phyloP scores from a whole-genome alignment of 1,140 invertebrate species.

The Lasaia peninsularis region DNA sequence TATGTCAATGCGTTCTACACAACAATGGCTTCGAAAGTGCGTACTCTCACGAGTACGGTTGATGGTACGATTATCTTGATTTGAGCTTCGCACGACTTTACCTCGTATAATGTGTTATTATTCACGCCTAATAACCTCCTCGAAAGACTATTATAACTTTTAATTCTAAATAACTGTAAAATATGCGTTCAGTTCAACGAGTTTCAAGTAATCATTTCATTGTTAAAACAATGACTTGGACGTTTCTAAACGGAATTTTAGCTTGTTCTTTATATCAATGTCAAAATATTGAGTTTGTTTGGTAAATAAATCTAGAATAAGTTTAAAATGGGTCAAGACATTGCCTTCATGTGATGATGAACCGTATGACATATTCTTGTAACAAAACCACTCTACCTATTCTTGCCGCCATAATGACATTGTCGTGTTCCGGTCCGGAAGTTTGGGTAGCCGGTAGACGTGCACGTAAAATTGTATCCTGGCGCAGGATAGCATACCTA shows the following conservation, averaged over 20 bases:
- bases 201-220: neutral
- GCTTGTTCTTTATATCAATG: no score
- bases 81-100: neutral
- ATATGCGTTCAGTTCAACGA: neutral
- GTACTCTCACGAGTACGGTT: slow-evolving; percentile 1
- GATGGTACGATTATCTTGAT: neutral
- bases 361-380: no score
- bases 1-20: neutral
- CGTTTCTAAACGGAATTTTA: neutral
- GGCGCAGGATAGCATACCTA: no score
- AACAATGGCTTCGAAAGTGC: slow-evolving; percentile 4
- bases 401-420: no score
- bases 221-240: neutral
- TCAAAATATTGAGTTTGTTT: no score
- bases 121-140: slow-evolving; percentile 4
- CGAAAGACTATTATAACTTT: slow-evolving; percentile 1
- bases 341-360: no score
- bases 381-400: no score
- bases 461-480: no score
- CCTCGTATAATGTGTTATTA: slow-evolving; percentile 2
- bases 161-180: slow-evolving; percentile 5
- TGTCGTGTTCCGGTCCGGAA: no score
- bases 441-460: no score
- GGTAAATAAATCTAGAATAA: no score
- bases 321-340: no score